phyloP scores from a whole-genome alignment of 1,140 invertebrate species.

The Gryllus bimaculatus region DNA sequence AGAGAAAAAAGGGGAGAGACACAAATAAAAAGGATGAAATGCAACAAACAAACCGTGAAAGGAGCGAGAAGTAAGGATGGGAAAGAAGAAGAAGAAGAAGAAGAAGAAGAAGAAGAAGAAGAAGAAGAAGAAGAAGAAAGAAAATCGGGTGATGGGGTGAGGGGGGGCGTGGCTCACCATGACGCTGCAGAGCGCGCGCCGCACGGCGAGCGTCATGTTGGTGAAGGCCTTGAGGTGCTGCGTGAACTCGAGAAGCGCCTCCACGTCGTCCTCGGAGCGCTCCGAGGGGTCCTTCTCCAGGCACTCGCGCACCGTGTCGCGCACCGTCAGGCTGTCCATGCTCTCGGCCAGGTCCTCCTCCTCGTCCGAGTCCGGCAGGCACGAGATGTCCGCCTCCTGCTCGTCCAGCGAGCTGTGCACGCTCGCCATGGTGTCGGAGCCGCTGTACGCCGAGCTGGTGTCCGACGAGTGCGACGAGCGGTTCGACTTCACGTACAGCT shows the following conservation, averaged over 20 bases:
- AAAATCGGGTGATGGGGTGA: neutral
- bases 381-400: conserved; percentile 84
- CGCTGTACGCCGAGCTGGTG: conserved; percentile 89
- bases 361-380: conserved; percentile 90
- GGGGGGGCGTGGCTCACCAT: conserved; percentile 48
- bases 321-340: conserved; percentile 82
- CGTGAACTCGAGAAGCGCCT: conserved; percentile 91
- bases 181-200: conserved; percentile 81
- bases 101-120: no score
- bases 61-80: no score
- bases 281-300: conserved; percentile 94
- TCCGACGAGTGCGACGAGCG: conserved; percentile 83
- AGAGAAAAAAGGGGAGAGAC: no score
- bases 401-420: conserved; percentile 69
- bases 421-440: conserved; percentile 91
- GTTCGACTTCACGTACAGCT: conserved; percentile 69
- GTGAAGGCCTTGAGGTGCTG: conserved; percentile 92
- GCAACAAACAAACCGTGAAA: no score
- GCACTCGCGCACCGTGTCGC: conserved; percentile 92
- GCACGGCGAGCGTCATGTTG: conserved; percentile 83
- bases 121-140: no score
- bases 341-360: conserved; percentile 83
- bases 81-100: no score
- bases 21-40: no score
- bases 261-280: conserved; percentile 88